Evolutionary conservation across 2,888 invertebrate genomes (phyloP).

Genomic region (Metallyticus violacea): DNA sequence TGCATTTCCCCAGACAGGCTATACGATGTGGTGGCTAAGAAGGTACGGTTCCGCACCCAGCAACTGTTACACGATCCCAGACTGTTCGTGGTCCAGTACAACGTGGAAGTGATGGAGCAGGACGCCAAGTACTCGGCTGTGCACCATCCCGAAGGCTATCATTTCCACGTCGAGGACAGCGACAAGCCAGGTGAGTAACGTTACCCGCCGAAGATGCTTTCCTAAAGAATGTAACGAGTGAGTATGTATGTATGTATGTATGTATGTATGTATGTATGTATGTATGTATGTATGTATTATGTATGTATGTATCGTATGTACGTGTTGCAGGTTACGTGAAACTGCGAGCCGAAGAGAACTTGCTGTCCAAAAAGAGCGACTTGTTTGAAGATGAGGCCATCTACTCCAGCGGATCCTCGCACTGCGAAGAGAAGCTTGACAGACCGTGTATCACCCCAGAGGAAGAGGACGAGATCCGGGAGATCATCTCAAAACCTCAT

Average conservation of each 20-base stretch:
- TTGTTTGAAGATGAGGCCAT: slow-evolving; percentile 23
- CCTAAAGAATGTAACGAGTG: too few species aligned
- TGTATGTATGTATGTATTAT: too few species aligned
- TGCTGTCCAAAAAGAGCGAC: slow-evolving; percentile 1
- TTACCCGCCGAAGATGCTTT: too few species aligned
- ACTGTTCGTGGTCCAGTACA: slow-evolving; percentile 68
- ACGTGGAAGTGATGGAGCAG: slow-evolving; percentile 66
- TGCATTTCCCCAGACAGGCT: slow-evolving; percentile 67
- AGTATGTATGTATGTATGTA: too few species aligned
- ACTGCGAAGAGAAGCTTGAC: background rate
- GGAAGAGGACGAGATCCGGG: background rate
- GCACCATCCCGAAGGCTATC: slow-evolving; percentile 60
- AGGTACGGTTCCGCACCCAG: slow-evolving; percentile 53
- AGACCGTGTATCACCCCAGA: background rate
- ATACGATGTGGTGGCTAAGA: slow-evolving; percentile 62
- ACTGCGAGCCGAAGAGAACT: slow-evolving; percentile 39
- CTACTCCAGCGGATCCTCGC: slow-evolving; percentile 5
- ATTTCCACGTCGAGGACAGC: slow-evolving; percentile 49
- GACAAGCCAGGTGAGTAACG: slow-evolving; percentile 40
- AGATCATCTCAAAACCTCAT: background rate
- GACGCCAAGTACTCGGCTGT: slow-evolving; percentile 58
- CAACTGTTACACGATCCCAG: slow-evolving; percentile 58
- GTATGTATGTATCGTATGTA: too few species aligned
- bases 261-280: too few species aligned
- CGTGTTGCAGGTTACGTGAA: slow-evolving; percentile 58